Conservation (phyloP, 2,797 vertebrate genomes). For the Diplodus sargus region DNA sequence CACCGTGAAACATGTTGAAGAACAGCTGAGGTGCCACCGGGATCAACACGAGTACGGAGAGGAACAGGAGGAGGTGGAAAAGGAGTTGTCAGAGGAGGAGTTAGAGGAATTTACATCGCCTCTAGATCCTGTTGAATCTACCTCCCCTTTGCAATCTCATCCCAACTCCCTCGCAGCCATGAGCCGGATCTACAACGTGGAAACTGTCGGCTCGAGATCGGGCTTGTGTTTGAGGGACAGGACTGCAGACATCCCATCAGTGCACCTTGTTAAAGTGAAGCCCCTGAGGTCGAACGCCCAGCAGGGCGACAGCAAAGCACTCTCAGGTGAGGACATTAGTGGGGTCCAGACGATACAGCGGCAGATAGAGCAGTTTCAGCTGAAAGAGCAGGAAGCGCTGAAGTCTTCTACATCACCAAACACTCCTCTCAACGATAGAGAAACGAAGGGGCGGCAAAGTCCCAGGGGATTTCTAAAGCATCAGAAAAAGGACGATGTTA, state of each 20-base stretch:
- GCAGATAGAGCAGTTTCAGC: conserved; percentile 83
- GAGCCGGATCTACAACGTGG: conserved; percentile 86
- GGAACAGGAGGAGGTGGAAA: conserved; percentile 36
- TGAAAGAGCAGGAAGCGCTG: conserved; percentile 79
- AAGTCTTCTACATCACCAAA: conserved; percentile 51
- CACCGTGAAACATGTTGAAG: conserved; percentile 68
- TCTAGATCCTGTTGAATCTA: conserved; percentile 54
- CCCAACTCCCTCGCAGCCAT: conserved; percentile 77
- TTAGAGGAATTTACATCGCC: conserved; percentile 60
- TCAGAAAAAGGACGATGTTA: conserved; percentile 51
- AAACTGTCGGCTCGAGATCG: conserved; percentile 76
- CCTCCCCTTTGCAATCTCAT: conserved; percentile 68
- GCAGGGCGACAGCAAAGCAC: conserved; percentile 55
- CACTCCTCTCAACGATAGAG: conserved; percentile 43
- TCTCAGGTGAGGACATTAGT: conserved; percentile 65
- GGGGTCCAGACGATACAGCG: conserved; percentile 79
- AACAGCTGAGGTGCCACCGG: conserved; percentile 41
- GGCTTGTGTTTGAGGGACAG: conserved; percentile 78
- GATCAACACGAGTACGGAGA: conserved; percentile 48
- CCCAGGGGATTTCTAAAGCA: conserved; percentile 53
- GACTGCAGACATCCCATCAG: conserved; percentile 66
- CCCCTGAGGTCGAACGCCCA: conserved; percentile 62
- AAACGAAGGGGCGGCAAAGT: conserved; percentile 53
- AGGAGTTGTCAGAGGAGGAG: conserved; percentile 59
- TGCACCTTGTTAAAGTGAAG: conserved; percentile 76